Evolutionary conservation across 1,140 invertebrate species (phyloP).

Genomic region (Hestina assimilis): DNA sequence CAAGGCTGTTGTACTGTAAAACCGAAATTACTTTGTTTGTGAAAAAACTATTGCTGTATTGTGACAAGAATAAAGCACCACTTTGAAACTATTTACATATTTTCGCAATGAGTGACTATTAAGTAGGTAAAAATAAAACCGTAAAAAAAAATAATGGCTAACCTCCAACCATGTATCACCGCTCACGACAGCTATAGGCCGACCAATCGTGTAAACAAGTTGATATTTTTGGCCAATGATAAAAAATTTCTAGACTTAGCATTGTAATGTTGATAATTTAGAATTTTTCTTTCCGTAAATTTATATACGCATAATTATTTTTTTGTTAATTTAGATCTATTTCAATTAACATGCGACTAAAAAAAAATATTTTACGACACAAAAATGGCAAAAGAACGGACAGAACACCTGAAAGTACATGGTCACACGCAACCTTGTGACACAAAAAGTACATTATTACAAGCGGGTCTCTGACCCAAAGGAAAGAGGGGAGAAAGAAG

Average conservation of each 20-base stretch:
- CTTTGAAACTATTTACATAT: conserved; percentile 24
- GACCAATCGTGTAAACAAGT: conserved; percentile 19
- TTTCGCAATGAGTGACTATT: conserved; percentile 18
- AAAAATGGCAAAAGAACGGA: no score
- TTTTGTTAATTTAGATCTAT: no score
- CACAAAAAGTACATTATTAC: no score
- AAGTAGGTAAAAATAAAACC: conserved; percentile 14
- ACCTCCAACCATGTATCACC: conserved; percentile 11
- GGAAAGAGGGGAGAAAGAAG: no score
- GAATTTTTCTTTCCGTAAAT: neutral
- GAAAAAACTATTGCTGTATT: neutral
- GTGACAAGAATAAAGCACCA: conserved; percentile 6
- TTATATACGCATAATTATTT: no score
- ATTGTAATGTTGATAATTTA: neutral
- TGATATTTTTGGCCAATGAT: conserved; percentile 21
- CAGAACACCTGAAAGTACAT: no score
- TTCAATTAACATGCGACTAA: no score
- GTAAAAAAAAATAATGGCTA: conserved; percentile 16
- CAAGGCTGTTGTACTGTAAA: no score
- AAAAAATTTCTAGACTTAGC: neutral
- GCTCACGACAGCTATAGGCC: conserved; percentile 13
- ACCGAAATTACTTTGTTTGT: no score
- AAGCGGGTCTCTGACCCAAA: no score
- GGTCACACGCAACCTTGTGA: no score
- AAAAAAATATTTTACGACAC: no score